Evolutionary conservation across 1,140 invertebrate species (phyloP).

Genomic region (Temnothorax curvispinosus): DNA sequence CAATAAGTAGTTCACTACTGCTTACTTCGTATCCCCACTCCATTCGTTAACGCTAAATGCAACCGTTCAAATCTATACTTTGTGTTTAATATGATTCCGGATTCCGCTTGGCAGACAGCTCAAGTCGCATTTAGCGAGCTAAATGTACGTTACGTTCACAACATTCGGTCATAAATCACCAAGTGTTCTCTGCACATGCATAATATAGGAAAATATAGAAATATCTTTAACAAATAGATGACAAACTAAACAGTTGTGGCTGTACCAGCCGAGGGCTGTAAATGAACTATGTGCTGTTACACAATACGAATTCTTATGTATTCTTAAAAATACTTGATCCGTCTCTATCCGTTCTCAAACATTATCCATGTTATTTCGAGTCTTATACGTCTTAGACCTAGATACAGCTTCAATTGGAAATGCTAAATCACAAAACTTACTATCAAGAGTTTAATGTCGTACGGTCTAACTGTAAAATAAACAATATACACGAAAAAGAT

Average conservation of each 20-base stretch:
- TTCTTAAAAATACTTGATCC: not conserved
- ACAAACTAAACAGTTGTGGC: not conserved
- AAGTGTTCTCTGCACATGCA: too few relatives aligned
- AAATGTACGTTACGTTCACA: not conserved
- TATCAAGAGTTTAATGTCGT: not conserved
- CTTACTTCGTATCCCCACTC: not conserved
- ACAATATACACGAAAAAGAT: not conserved
- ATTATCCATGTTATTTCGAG: not conserved
- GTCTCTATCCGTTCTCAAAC: not conserved
- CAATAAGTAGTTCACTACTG: not conserved
- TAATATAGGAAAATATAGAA: conserved; percentile 1
- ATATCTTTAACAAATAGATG: not conserved
- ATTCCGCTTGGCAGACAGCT: conserved; percentile 13
- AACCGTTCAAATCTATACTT: not conserved
- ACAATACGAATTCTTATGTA: not conserved
- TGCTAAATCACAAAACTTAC: conserved; percentile 17
- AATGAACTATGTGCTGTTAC: not conserved
- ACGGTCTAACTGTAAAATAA: not conserved
- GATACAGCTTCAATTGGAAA: not conserved
- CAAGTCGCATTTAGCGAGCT: not conserved
- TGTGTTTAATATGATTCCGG: not conserved
- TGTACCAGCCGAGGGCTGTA: not conserved
- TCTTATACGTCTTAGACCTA: not conserved
- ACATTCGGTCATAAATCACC: not conserved
- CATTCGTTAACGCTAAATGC: not conserved